phyloP scores from a whole-genome alignment of 2,888 invertebrate species.

The Tachina lurida region DNA sequence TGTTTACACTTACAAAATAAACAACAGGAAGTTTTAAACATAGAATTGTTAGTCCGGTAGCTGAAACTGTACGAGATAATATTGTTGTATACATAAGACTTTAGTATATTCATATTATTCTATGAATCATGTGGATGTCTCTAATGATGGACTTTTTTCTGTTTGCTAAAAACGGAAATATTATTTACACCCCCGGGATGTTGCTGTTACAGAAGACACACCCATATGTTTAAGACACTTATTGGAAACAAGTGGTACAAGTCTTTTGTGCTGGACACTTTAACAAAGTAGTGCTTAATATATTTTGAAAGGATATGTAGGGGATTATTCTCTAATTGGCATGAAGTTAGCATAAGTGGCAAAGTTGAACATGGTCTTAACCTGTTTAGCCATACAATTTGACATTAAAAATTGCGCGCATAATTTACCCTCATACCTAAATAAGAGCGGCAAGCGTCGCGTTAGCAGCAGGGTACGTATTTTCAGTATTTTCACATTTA shows the following conservation, averaged over 20 bases:
- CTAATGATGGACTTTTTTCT: conserved; percentile 1
- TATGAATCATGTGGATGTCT: background rate
- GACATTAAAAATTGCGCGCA: too few species aligned
- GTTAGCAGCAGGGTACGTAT: too few species aligned
- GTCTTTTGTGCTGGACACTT: conserved; percentile 42
- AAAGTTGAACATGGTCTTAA: too few species aligned
- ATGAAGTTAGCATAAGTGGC: too few species aligned
- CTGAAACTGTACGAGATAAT: conserved; percentile 73
- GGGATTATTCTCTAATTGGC: background rate
- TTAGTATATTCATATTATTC: conserved; percentile 6
- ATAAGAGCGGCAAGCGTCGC: too few species aligned
- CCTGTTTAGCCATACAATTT: too few species aligned
- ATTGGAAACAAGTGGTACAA: conserved; percentile 45
- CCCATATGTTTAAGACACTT: conserved; percentile 29
- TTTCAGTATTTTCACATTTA: too few species aligned
- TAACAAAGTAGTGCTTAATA: conserved; percentile 6
- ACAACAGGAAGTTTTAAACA: conserved; percentile 62
- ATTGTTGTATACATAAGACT: conserved; percentile 58
- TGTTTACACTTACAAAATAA: conserved; percentile 21
- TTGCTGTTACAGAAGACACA: conserved; percentile 2
- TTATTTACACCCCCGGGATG: conserved; percentile 10
- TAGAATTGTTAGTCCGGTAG: conserved; percentile 74
- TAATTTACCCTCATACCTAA: too few species aligned
- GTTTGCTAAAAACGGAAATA: conserved; percentile 39
- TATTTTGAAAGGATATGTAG: background rate